phyloP scores from a whole-genome alignment of 2,113 vertebrate genomes.

The Varanus salvator region DNA sequence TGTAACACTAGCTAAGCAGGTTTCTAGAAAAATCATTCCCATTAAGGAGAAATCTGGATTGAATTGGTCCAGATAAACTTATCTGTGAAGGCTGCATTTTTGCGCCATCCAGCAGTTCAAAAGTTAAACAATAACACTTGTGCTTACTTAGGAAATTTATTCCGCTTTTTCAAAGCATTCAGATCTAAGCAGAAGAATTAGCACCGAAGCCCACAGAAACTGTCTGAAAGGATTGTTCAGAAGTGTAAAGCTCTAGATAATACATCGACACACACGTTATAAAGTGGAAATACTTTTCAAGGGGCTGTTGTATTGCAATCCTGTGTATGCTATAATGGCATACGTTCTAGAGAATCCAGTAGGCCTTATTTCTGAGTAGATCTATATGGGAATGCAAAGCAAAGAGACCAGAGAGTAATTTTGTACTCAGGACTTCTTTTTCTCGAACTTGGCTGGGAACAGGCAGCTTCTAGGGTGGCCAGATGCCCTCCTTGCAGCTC shows the following conservation, averaged over 20 bases:
- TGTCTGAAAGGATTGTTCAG: neutral
- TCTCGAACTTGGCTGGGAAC: too few relatives aligned
- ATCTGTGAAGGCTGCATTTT: neutral
- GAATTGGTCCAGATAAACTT: constrained; percentile 43
- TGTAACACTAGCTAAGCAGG: constrained; percentile 11
- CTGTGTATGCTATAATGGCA: too few relatives aligned
- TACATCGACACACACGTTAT: neutral
- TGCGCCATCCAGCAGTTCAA: neutral
- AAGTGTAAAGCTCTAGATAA: neutral
- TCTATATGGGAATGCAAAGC: neutral
- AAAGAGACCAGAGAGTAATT: neutral
- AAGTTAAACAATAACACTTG: neutral
- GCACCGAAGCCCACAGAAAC: neutral
- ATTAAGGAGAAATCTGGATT: constrained; percentile 52
- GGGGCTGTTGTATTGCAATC: neutral
- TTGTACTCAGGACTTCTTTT: neutral
- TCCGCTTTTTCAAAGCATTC: neutral
- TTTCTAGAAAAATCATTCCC: constrained; percentile 40
- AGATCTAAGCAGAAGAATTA: neutral
- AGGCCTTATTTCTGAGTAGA: too few relatives aligned
- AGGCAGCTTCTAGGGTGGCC: too few relatives aligned
- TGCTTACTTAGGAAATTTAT: neutral
- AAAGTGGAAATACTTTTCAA: neutral
- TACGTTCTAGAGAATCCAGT: too few relatives aligned
- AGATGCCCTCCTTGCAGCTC: too few relatives aligned